Evolutionary conservation across 2,113 vertebrate species (phyloP).

Genomic region (Chauna torquata): DNA sequence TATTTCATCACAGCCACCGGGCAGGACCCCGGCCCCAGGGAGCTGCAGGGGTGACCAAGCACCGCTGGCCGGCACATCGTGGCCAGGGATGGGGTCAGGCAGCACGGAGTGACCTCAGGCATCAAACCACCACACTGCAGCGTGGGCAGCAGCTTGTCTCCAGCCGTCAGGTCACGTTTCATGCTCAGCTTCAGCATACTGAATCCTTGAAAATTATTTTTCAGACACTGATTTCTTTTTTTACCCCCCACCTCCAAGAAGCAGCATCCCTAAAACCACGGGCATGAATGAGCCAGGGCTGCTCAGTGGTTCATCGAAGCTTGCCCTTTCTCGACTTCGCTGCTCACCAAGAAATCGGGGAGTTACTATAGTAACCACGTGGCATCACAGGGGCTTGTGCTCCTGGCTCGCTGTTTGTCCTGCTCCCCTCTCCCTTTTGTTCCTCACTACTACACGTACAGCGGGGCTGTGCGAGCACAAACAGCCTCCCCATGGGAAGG

Average conservation of each 20-base stretch:
- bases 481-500: background rate
- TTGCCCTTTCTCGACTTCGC: no score
- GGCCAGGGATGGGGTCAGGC: background rate
- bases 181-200: background rate
- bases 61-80: background rate
- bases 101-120: background rate
- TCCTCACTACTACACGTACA: background rate
- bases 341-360: background rate
- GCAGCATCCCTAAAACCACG: background rate
- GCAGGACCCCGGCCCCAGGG: rapidly evolving
- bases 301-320: background rate
- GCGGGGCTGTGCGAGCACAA: background rate
- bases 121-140: background rate
- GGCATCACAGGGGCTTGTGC: background rate
- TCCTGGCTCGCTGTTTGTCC: background rate
- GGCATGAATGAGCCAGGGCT: background rate
- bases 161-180: background rate
- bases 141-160: background rate
- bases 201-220: background rate
- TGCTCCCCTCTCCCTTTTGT: background rate
- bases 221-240: background rate
- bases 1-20: background rate
- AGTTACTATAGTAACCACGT: background rate
- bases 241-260: background rate
- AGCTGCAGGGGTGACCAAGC: background rate